Conservation (phyloP, 2,888 invertebrate genomes). For the Psylliodes chrysocephalus region DNA sequence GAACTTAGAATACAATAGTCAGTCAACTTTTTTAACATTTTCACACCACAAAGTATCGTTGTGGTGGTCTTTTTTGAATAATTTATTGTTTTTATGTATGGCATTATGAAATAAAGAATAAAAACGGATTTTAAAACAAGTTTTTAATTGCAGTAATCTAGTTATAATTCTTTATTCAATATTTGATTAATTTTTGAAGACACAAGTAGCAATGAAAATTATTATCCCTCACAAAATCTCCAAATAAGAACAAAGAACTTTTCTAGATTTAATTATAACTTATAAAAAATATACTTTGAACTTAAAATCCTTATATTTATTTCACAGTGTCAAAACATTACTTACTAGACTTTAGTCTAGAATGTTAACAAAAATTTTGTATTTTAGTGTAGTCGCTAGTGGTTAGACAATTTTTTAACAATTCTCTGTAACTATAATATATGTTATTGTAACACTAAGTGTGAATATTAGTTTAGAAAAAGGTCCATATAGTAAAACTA, state of each 20-base stretch:
- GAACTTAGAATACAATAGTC: slow-evolving; percentile 44
- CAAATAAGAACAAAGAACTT: too few relatives aligned
- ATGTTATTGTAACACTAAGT: slow-evolving; percentile 35
- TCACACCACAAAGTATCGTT: slow-evolving; percentile 20
- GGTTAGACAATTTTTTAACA: slow-evolving; percentile 24
- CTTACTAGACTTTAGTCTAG: slow-evolving; percentile 35
- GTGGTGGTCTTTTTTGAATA: slow-evolving; percentile 16
- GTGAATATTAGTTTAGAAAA: slow-evolving; percentile 15
- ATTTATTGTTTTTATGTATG: background rate
- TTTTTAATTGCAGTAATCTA: too few relatives aligned
- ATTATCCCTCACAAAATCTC: too few relatives aligned
- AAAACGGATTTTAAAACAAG: too few relatives aligned
- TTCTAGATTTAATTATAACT: too few relatives aligned
- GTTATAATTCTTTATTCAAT: too few relatives aligned
- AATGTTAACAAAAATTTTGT: slow-evolving; percentile 38
- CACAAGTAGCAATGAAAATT: too few relatives aligned
- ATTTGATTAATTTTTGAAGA: too few relatives aligned
- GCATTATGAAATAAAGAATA: slow-evolving; percentile 16
- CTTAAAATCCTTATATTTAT: too few relatives aligned
- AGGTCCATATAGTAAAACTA: slow-evolving; percentile 35
- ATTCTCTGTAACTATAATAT: slow-evolving; percentile 23
- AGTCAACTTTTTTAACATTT: slow-evolving; percentile 16
- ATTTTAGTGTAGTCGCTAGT: slow-evolving; percentile 37
- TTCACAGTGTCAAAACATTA: background rate
- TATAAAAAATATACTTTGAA: too few relatives aligned